Evolutionary conservation across 2,113 vertebrate species (phyloP), one percentile per base, ranked within the genome.

Genomic region (Ophthalmolycus amberensis): DNA sequence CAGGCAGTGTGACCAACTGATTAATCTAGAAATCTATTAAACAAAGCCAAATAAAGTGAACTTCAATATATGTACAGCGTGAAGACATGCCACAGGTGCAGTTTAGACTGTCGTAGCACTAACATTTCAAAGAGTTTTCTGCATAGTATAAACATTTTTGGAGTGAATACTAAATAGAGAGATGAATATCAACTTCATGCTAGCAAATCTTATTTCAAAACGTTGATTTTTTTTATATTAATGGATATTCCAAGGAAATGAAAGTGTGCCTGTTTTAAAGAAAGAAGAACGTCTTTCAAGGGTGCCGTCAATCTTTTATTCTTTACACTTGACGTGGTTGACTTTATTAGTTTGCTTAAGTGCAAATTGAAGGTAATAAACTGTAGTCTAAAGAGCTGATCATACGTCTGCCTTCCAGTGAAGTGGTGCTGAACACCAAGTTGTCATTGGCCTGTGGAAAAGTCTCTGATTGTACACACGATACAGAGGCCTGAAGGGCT

Each of bases 401-500:
- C 38, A 40, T 48, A 3, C 52, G 15, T 32, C 1, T 16, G 54
- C 32, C 27, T 68, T 70, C 16, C 58, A 52, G 60, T 87, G 66
- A 82, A 77, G 71, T 75, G 58, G 46, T 71, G 56, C 71, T 71
- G 34, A 78, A 88, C 50, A 88, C 32, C 4, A 9, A 10, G 75
- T 66, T 84, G 75, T 77, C 74, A 62, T 60, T 22, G 38, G 59
- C n/a, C 50, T 60, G 69, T 52, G 16, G 44, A 68, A 83, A n/a
- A 52, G 60, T 80, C 74, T 88, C 25, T 0, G 60, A 59, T 72
- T 85, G 48, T 60, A 37, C 63, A 71, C 72, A 72, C 75, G 75
- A 69, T 58, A 64, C 54, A 37, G 56, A 79, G 54, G 63, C 75
- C 63, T 88, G 25, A 50, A 89, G 79, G 76, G 72, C 82, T 91